Percentiles rank a stretch among this genome's conserved stretches.
These are phyloP conservation scores for Coracopsis vasa DNA, from an alignment of 2,113 vertebrate genomes.

Conservation along the genomic window DNA sequence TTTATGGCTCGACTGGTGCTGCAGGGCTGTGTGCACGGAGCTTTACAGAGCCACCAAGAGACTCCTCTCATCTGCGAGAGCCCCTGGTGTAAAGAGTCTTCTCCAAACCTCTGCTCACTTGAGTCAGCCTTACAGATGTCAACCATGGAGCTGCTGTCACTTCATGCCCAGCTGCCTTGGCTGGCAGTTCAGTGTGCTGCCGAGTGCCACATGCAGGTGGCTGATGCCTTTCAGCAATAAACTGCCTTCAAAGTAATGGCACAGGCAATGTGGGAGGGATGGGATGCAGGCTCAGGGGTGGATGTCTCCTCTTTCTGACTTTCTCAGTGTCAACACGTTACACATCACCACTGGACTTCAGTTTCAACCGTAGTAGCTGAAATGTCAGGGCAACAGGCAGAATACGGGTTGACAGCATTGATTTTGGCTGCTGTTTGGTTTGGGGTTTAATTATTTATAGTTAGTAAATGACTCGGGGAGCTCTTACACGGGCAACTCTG, in stretches of 20 bases:
- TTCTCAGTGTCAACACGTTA: not conserved
- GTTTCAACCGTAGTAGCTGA: not conserved
- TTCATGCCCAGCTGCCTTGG: not conserved
- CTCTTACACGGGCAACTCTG: not conserved
- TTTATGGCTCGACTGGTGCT: not conserved
- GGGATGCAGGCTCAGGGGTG: not conserved
- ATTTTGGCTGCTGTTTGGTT: not conserved
- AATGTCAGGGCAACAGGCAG: not conserved
- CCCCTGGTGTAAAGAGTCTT: not conserved
- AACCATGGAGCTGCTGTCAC: not conserved
- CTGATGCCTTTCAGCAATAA: not conserved
- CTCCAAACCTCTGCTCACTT: not conserved
- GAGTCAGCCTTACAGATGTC: not conserved
- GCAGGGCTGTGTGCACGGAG: not conserved
- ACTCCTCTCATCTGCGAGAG: not conserved
- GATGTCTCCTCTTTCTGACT: not conserved
- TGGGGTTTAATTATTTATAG: not conserved
- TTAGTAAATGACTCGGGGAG: not conserved
- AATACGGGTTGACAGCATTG: not conserved
- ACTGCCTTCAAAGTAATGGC: not conserved
- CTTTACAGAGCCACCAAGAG: not conserved
- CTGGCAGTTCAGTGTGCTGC: not conserved
- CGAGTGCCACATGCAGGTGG: not conserved
- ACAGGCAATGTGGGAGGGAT: not conserved
- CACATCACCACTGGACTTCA: not conserved